Evolutionary conservation across 1,140 invertebrate genomes (phyloP).

Genomic region (Pissodes strobi): DNA sequence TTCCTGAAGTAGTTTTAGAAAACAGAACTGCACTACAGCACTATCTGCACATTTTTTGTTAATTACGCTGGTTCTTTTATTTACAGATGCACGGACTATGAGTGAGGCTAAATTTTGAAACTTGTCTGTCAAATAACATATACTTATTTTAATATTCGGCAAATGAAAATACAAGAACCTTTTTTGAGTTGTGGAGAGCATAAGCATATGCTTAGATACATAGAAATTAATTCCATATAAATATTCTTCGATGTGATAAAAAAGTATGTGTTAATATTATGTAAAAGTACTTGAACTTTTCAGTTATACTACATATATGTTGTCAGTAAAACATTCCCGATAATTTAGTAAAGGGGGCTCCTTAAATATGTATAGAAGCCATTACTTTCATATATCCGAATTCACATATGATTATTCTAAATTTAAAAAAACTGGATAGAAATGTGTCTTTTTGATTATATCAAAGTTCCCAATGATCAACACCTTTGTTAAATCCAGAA

Average conservation of each 20-base stretch:
- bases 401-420: too few species aligned
- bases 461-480: too few species aligned
- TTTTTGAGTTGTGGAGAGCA: constrained; percentile 1
- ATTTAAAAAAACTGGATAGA: too few species aligned
- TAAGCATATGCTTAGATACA: constrained; percentile 6
- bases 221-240: constrained; percentile 16
- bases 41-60: constrained; percentile 13
- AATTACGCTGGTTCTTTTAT: constrained; percentile 3
- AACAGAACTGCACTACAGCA: constrained; percentile 21
- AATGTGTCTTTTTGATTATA: too few species aligned
- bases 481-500: too few species aligned
- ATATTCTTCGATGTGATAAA: constrained; percentile 27
- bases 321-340: background rate
- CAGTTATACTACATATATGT: background rate
- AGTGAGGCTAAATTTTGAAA: too few species aligned
- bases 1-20: constrained; percentile 17
- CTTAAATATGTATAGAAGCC: constrained; percentile 37
- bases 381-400: too few species aligned
- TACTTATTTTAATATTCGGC: background rate
- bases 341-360: constrained; percentile 29
- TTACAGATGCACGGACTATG: too few species aligned
- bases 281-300: background rate
- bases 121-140: background rate
- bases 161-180: constrained; percentile 6
- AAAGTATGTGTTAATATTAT: constrained; percentile 14